Evolutionary conservation across 2,888 invertebrate genomes (phyloP), one percentile per base, ranked within the genome.

Genomic region (Napeogenes inachia): DNA sequence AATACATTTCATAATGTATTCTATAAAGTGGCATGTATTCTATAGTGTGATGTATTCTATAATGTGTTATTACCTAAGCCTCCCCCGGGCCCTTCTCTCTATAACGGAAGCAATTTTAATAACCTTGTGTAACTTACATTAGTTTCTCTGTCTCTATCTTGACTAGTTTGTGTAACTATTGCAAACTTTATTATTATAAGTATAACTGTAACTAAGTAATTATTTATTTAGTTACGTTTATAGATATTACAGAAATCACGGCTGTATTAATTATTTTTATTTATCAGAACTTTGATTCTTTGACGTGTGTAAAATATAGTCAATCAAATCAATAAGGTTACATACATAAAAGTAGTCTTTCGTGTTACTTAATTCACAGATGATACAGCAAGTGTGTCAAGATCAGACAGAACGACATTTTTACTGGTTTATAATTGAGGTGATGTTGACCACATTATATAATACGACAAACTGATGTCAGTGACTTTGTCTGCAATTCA

Each of bases 311-410:
- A 10, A 10, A 10, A 10, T 6, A 10, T 10, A 10, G 10, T 42
- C 10, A 42, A 6, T 42, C 10, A 50, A 50, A 50, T 30, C 10
- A 10, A 10, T 42, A 42, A 12, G 8, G 8, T 10, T 10, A n/a
- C 6, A 5, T 50, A 21, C 0, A 30, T 30, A 4, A 30, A 30
- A 10, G 50, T 50, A 5, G 3, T 50, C 50, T 30, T 10, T 47
- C 13, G 8, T 13, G 10, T 30, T 50, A n/a, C 50, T 6, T 50
- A 10, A 50, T 50, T 50, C 21, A 50, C 4, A 10, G 30, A 50
- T 12, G 50, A 2, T 5, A 59, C 59, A 35, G 35, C 21, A 68
- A 50, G 58, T 68, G 63, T 69, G 69, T 70, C 69, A 70, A 70
- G 66, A 63, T 61, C 67, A 65, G 21, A 33, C 67, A 65, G 21